Conservation (phyloP, 30 jellyfish, hydroid and myxozoan genomes). For the Aurelia sp. region DNA sequence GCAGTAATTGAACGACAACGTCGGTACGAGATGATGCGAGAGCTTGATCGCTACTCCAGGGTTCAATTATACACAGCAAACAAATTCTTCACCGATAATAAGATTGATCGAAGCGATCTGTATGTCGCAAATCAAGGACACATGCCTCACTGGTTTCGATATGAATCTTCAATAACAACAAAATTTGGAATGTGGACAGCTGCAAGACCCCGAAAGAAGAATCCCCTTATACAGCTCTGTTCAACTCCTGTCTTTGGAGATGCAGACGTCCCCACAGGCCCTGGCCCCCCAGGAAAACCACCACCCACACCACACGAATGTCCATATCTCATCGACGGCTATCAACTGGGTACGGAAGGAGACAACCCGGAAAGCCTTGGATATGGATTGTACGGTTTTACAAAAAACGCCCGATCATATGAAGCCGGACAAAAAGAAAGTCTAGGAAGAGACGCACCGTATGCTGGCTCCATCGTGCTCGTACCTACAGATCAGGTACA, state of each 20-base stretch:
- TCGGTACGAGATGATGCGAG: background rate
- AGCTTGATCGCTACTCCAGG: constrained; percentile 2
- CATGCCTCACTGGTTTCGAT: background rate
- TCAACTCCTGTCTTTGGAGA: background rate
- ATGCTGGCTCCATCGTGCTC: constrained; percentile 16
- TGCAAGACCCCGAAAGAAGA: constrained; percentile 5
- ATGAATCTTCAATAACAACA: background rate
- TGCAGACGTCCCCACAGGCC: background rate
- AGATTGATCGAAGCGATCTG: constrained; percentile 3
- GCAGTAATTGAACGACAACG: constrained; percentile 4
- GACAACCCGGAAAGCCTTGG: constrained; percentile 1
- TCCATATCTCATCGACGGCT: constrained; percentile 23
- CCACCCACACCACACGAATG: background rate
- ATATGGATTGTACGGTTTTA: background rate
- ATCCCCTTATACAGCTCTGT: background rate
- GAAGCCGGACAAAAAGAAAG: background rate
- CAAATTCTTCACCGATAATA: background rate
- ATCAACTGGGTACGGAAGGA: background rate
- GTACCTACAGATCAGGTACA: constrained; percentile 13
- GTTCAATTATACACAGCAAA: background rate
- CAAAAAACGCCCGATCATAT: background rate
- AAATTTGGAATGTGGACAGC: background rate
- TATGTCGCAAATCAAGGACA: constrained; percentile 9
- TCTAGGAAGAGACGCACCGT: background rate
- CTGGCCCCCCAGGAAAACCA: background rate